Conservation (phyloP, 2,888 invertebrate species). For the Drosophila formosana region DNA sequence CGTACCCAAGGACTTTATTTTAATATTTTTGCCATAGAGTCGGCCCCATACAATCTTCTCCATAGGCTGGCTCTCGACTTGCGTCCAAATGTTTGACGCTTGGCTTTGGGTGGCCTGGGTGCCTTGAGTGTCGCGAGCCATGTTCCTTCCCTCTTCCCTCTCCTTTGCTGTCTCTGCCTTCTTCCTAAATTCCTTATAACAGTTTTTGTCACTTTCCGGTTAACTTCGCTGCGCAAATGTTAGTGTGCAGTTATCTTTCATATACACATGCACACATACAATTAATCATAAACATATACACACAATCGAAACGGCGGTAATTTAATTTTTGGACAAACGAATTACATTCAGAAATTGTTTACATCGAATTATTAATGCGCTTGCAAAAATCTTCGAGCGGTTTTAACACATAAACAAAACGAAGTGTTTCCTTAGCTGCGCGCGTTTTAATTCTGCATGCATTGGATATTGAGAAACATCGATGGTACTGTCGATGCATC, state of each 20-base stretch:
- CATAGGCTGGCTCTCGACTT: constrained; percentile 84
- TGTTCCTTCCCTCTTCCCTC: constrained; percentile 33
- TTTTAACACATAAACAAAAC: constrained; percentile 38
- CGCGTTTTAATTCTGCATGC: constrained; percentile 10
- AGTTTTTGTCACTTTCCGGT: constrained; percentile 38
- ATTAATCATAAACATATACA: constrained; percentile 14
- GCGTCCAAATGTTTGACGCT: constrained; percentile 81
- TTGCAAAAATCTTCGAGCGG: constrained; percentile 15
- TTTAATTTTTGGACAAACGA: constrained; percentile 2
- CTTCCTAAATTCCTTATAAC: constrained; percentile 22
- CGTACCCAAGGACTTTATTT: constrained; percentile 84
- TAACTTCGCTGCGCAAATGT: constrained; percentile 58
- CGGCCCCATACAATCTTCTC: constrained; percentile 84
- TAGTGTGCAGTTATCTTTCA: constrained; percentile 61
- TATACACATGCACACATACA: constrained; percentile 26
- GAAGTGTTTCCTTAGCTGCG: constrained; percentile 30
- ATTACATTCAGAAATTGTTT: constrained; percentile 32
- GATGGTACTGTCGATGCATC: constrained; percentile 20
- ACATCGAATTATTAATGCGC: constrained; percentile 31
- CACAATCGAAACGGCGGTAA: constrained; percentile 11
- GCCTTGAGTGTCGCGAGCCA: constrained; percentile 81
- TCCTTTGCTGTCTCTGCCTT: background rate
- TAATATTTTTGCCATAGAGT: constrained; percentile 83
- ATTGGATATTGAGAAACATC: background rate
- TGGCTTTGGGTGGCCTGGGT: constrained; percentile 82